Conservation (phyloP, 2,797 vertebrate genomes). For the Urophycis tenuis region DNA sequence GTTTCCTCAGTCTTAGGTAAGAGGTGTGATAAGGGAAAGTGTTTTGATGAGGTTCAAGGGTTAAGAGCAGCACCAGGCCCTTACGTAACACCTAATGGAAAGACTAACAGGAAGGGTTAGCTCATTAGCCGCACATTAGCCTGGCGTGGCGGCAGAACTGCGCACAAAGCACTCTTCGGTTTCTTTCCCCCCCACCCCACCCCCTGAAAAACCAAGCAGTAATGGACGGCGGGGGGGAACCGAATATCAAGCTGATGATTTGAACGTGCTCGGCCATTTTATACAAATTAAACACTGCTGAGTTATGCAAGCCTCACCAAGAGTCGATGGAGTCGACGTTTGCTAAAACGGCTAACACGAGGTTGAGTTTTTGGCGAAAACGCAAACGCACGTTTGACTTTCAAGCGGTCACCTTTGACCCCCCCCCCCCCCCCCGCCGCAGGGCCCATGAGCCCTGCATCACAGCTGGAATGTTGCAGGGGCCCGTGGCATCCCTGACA, state of each 20-base stretch:
- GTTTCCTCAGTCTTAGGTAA: neutral
- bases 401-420: no score
- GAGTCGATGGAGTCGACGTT: neutral
- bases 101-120: neutral
- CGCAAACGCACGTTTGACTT: no score
- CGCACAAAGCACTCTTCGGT: neutral
- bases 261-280: neutral
- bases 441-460: neutral
- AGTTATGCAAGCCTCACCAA: no score
- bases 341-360: no score
- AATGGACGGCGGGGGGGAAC: neutral
- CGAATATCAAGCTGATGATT: neutral
- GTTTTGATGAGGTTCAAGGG: no score
- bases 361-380: no score
- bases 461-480: neutral
- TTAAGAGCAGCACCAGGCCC: neutral
- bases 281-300: no score
- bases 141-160: neutral
- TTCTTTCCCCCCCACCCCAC: no score
- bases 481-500: neutral
- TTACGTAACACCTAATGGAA: neutral
- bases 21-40: neutral
- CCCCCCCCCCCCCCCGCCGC: no score
- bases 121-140: neutral
- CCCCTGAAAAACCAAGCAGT: neutral